phyloP scores from a whole-genome alignment of 1,140 invertebrate species.

The Oryctes rhinoceros region DNA sequence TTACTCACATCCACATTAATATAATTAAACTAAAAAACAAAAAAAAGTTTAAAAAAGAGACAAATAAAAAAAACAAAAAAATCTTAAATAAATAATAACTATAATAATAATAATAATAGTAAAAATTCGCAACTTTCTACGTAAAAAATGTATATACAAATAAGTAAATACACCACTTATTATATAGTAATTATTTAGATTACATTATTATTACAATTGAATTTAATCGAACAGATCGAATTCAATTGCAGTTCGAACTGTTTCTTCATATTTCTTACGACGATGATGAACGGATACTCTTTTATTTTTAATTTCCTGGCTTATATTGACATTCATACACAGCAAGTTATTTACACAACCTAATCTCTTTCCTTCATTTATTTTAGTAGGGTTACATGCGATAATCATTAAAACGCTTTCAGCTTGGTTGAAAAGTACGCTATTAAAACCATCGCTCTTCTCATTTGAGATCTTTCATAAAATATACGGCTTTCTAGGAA shows the following conservation, averaged over 20 bases:
- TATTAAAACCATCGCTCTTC: too few species aligned
- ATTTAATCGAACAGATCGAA: neutral
- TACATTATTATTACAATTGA: neutral
- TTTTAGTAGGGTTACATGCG: neutral
- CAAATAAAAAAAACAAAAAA: neutral
- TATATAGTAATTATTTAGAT: neutral
- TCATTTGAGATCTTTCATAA: too few species aligned
- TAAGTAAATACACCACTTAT: slow-evolving; percentile 2
- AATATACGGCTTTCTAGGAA: too few species aligned
- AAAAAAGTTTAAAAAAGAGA: neutral
- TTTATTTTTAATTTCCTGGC: neutral
- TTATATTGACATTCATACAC: neutral
- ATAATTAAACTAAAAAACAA: neutral
- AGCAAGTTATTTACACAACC: neutral
- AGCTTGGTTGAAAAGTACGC: too few species aligned
- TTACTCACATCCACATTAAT: neutral
- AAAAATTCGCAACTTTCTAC: slow-evolving; percentile 9
- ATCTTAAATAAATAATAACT: slow-evolving; percentile 1
- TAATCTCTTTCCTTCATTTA: neutral
- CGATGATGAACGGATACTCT: neutral
- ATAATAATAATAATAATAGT: neutral
- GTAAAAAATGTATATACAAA: neutral
- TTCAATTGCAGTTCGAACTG: neutral
- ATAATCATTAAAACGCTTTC: too few species aligned
- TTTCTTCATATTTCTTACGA: neutral